Percentiles rank a stretch among this genome's conserved stretches.
Evolutionary conservation across 2,113 vertebrate species (phyloP).

Genomic region (Python bivittatus): DNA sequence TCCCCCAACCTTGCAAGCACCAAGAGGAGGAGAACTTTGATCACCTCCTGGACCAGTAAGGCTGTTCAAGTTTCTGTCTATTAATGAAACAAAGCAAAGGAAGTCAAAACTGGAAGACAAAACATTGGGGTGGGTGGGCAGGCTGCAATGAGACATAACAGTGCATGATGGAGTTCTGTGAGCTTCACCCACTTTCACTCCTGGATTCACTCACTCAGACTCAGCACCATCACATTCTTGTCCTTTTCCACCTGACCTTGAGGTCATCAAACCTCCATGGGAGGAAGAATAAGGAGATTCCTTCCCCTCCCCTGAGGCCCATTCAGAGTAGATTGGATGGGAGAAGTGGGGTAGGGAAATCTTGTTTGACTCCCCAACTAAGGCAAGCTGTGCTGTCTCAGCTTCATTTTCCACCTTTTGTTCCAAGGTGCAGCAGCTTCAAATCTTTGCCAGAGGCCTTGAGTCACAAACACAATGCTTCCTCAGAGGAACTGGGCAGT

Average conservation of each 20-base stretch:
- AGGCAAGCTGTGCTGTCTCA: not conserved
- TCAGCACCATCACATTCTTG: not conserved
- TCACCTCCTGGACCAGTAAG: slow-evolving; percentile 75
- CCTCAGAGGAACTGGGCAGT: slow-evolving; percentile 18
- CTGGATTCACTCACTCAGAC: not conserved
- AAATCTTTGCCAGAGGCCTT: slow-evolving; percentile 71
- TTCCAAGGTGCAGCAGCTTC: slow-evolving; percentile 73
- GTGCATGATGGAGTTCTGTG: not conserved
- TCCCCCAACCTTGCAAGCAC: slow-evolving; percentile 58
- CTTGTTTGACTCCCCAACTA: not conserved
- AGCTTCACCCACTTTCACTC: not conserved
- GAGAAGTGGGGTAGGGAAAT: not conserved
- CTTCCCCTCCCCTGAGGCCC: not conserved
- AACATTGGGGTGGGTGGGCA: not conserved
- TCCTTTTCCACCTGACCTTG: not conserved
- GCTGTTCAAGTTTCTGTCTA: not conserved
- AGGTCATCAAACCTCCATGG: not conserved
- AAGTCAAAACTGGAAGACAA: not conserved
- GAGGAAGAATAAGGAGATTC: not conserved
- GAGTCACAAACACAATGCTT: slow-evolving; percentile 4
- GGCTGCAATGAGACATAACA: not conserved
- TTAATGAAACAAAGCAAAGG: not conserved
- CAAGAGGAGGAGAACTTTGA: slow-evolving; percentile 65
- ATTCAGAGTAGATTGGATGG: not conserved
- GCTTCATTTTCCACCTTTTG: not conserved